Percentiles rank a stretch among this genome's conserved stretches.
Evolutionary conservation across 2,113 vertebrate species (phyloP).

Genomic region (Otis tarda): DNA sequence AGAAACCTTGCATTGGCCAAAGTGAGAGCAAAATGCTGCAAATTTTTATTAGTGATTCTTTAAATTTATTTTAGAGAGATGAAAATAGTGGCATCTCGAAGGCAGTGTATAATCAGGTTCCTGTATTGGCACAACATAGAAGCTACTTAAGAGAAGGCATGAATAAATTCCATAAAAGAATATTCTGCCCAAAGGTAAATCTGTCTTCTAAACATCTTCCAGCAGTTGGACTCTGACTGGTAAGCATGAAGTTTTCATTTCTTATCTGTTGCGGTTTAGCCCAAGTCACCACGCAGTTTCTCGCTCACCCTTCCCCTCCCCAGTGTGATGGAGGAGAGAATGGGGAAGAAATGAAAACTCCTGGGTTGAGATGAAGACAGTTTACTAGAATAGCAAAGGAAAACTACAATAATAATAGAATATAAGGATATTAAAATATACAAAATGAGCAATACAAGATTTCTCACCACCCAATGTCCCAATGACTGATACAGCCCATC

Average conservation of each 20-base stretch:
- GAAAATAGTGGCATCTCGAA: neutral
- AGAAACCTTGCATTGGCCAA: neutral
- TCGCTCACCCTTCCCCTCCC: no score
- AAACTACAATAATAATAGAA: no score
- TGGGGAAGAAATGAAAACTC: no score
- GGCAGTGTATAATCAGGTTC: neutral
- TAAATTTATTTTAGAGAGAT: neutral
- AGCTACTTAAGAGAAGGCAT: neutral
- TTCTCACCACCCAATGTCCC: no score
- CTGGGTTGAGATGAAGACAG: no score
- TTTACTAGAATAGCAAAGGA: no score
- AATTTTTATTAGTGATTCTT: neutral
- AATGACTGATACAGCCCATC: no score
- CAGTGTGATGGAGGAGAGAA: no score
- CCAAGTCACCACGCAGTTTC: no score
- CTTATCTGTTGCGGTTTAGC: neutral
- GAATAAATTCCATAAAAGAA: neutral
- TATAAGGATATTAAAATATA: no score
- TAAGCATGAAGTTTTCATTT: neutral
- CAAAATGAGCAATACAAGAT: no score
- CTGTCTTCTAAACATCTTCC: neutral
- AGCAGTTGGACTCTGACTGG: neutral
- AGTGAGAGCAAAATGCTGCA: neutral
- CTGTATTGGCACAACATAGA: neutral
- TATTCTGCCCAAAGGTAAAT: neutral